Evolutionary conservation across 1,140 invertebrate genomes (phyloP), one percentile per base, ranked within the genome.

Genomic region (Holcopasites calliopsidis): DNA sequence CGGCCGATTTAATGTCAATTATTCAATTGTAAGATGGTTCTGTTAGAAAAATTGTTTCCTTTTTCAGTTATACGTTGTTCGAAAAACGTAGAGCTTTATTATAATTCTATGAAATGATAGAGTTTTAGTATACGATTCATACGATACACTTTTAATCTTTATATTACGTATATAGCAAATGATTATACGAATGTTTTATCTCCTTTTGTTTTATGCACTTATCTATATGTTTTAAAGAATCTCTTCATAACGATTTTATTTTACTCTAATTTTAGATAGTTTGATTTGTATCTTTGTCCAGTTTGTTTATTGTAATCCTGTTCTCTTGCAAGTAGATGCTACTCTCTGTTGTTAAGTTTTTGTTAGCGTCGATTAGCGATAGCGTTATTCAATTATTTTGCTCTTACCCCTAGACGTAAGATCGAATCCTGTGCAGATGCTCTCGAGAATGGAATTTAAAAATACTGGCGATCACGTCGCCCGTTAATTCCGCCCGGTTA

Each of bases 401-500:
- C 6, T 35, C n/a, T 28, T 35, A 35, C 10, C 4, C 2, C 21
- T 6, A 44, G 2, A 4, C 31, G 47, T 72, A 72, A 54, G n/a
- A 64, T 31, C 18, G n/a, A 57, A 16, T 4, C 33, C 21, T 31
- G 35, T 47, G 16, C 26, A 28, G 16, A 33, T 3, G n/a, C 1
- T 23, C 11, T 21, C 16, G 28, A 28, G 7, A 60, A 42, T 35
- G 8, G n/a, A 47, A 69, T 44, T 71, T 40, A 16, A 18, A 28
- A 21, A 26, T 28, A 50, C 23, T 40, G 72, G 13, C 62, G 58
- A 68, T 58, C 72, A 69, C 40, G 71, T 57, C 40, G 50, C 47
- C 47, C 3, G 69, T 62, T 52, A 62, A 52, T 62, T 72, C 69
- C 16, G 10, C 6, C 8, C 3, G 6, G 0, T 2, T 26, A n/a